Evolutionary conservation across 2,113 vertebrate species (phyloP).

Genomic region (Sander lucioperca): DNA sequence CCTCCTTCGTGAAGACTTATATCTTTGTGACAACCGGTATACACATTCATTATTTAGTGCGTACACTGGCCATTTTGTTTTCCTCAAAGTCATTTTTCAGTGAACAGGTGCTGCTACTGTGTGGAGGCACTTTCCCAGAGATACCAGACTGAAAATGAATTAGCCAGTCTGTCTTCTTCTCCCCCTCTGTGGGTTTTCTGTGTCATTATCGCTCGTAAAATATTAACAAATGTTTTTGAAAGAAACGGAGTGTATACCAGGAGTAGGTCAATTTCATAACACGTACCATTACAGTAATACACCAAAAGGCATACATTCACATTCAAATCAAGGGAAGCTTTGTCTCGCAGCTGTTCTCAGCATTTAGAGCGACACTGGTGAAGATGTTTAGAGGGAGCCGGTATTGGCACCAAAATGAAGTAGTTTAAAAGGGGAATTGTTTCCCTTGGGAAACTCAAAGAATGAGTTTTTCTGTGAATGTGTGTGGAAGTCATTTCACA

Average conservation of each 20-base stretch:
- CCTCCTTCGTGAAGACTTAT: background rate
- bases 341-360: conserved; percentile 35
- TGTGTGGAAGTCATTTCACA: conserved; percentile 51
- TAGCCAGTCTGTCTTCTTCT: background rate
- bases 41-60: conserved; percentile 37
- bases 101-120: conserved; percentile 24
- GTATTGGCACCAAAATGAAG: conserved; percentile 51
- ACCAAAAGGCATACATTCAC: conserved; percentile 27
- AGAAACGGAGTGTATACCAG: conserved; percentile 15
- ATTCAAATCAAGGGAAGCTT: conserved; percentile 1
- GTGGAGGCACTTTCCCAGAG: conserved; percentile 4
- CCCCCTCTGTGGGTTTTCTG: background rate
- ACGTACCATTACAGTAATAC: conserved; percentile 10
- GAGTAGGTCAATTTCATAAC: conserved; percentile 7
- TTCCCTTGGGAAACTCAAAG: conserved; percentile 37
- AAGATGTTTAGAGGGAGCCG: conserved; percentile 39
- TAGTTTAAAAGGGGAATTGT: conserved; percentile 34
- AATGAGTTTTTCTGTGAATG: conserved; percentile 37
- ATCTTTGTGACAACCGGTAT: conserved; percentile 12
- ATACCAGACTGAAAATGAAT: conserved; percentile 39
- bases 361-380: conserved; percentile 38
- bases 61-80: conserved; percentile 39
- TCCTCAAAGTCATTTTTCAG: conserved; percentile 40
- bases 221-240: conserved; percentile 49
- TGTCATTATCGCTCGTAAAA: conserved; percentile 34